Percentiles rank a stretch among this genome's conserved stretches.
Conservation (phyloP, 2,113 vertebrate genomes). For the Panurus biarmicus region DNA sequence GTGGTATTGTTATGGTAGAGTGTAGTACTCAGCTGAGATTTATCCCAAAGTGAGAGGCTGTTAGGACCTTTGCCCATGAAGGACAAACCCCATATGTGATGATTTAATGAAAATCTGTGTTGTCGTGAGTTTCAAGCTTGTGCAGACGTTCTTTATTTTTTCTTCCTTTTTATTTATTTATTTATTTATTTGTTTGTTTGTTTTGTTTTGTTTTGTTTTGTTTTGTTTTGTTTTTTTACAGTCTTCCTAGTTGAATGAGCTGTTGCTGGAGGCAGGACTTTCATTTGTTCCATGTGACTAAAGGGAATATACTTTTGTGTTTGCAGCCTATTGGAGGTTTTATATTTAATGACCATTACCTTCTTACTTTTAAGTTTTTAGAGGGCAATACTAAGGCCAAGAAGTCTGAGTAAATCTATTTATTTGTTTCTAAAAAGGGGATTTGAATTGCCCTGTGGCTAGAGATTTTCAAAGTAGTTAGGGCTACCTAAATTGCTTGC, state of each 20-base stretch:
- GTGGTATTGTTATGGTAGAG: background rate
- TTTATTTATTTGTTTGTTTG: too few species aligned
- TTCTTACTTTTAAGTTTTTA: background rate
- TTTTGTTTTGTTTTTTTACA: background rate
- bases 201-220: background rate
- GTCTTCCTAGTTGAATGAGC: background rate
- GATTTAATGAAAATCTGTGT: background rate
- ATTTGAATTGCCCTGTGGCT: background rate
- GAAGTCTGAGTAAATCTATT: background rate
- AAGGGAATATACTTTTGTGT: background rate
- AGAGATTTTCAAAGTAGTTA: background rate
- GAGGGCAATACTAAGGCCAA: background rate
- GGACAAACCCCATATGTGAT: background rate
- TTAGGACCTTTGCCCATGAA: background rate
- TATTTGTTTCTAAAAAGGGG: background rate
- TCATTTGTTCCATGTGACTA: background rate
- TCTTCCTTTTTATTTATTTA: too few species aligned
- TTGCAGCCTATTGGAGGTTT: background rate
- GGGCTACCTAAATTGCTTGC: background rate
- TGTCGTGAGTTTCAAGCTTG: background rate
- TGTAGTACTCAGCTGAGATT: background rate
- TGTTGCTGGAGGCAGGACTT: background rate
- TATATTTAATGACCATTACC: background rate
- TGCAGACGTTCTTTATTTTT: background rate
- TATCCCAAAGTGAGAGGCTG: background rate